Evolutionary conservation across 1,140 invertebrate species (phyloP).

Genomic region (Drosophila nasuta): DNA sequence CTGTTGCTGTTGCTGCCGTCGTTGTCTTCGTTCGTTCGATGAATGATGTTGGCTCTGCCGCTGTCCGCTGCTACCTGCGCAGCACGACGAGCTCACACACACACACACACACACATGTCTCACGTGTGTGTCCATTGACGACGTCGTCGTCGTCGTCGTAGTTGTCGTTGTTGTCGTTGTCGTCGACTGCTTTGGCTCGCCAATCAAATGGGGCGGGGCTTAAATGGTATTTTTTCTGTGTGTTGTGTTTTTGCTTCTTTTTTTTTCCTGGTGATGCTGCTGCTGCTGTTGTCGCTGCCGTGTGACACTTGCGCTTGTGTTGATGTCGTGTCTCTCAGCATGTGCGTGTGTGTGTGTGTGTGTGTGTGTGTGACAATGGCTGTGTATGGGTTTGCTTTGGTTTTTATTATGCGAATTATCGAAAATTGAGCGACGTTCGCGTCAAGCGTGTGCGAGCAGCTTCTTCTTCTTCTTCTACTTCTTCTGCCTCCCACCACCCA

Average conservation of each 20-base stretch:
- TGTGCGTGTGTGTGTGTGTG: too few relatives aligned
- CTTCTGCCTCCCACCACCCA: constrained; percentile 13
- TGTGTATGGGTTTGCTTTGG: constrained; percentile 28
- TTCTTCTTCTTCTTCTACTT: background rate
- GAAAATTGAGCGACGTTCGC: constrained; percentile 69
- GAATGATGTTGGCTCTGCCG: constrained; percentile 67
- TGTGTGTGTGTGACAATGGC: constrained; percentile 1
- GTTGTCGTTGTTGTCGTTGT: constrained; percentile 37
- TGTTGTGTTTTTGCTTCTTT: constrained; percentile 36
- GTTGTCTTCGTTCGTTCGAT: constrained; percentile 65
- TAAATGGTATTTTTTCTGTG: constrained; percentile 62
- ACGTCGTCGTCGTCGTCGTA: constrained; percentile 44
- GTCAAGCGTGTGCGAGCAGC: constrained; percentile 19
- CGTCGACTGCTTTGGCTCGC: constrained; percentile 66
- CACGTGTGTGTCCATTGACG: constrained; percentile 75
- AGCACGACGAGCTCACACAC: constrained; percentile 43
- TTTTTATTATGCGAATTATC: constrained; percentile 82
- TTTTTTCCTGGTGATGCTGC: constrained; percentile 37
- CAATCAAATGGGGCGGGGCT: constrained; percentile 84
- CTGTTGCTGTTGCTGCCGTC: constrained; percentile 45
- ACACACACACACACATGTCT: constrained; percentile 37
- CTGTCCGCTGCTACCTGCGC: constrained; percentile 59
- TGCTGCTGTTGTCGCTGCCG: constrained; percentile 45
- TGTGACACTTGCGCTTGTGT: constrained; percentile 67
- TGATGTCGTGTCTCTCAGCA: constrained; percentile 16